A percentile compares a stretch with the other conserved stretches of the same genome.
These are phyloP conservation scores for Melitaea cinxia DNA, from an alignment of 1,140 invertebrate genomes.

Conservation along the genomic window DNA sequence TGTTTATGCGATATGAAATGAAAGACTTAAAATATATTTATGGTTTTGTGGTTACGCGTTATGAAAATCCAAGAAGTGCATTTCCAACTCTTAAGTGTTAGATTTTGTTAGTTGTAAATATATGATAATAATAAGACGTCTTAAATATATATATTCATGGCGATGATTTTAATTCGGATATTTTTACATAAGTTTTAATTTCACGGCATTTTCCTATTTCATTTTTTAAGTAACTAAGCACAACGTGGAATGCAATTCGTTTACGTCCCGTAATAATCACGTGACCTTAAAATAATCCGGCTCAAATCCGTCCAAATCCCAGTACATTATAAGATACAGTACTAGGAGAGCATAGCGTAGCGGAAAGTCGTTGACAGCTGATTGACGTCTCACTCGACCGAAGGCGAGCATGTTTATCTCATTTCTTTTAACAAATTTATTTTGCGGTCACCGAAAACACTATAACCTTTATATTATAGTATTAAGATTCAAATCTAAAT, in stretches of 20 bases:
- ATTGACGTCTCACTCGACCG: constrained; percentile 77
- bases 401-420: constrained; percentile 72
- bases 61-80: too few species aligned
- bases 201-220: too few species aligned
- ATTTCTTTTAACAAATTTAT: constrained; percentile 58
- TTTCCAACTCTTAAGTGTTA: too few species aligned
- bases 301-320: constrained; percentile 46
- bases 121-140: too few species aligned
- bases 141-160: too few species aligned
- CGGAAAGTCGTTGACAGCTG: constrained; percentile 77
- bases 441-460: constrained; percentile 10
- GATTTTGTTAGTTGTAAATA: too few species aligned
- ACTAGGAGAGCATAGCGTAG: constrained; percentile 71
- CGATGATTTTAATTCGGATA: too few species aligned
- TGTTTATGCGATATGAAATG: too few species aligned
- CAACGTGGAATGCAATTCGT: not conserved
- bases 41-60: too few species aligned
- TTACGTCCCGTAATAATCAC: not conserved
- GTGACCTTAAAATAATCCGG: constrained; percentile 20
- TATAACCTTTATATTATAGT: constrained; percentile 26
- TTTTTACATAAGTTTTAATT: too few species aligned
- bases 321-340: constrained; percentile 61
- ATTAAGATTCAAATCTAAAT: constrained; percentile 40
- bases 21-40: too few species aligned
- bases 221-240: not conserved